These are phyloP conservation scores for Motacilla tschutschensis DNA, from an alignment of 2,113 vertebrate species.

Conservation along the genomic window DNA sequence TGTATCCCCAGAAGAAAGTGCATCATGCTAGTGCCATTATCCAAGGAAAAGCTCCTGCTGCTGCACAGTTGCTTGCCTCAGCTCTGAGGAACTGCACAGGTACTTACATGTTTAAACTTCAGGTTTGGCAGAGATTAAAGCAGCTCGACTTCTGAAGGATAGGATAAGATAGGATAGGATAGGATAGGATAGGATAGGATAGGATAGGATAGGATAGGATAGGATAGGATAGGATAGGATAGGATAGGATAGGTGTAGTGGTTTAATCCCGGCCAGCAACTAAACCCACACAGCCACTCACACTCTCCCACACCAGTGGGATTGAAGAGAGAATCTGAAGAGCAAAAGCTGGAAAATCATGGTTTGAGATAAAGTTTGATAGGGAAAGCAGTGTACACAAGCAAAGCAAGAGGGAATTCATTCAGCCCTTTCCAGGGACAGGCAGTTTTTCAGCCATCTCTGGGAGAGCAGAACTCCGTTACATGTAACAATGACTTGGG, in stretches of 20 bases:
- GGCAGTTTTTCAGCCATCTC: background rate
- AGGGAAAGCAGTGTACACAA: background rate
- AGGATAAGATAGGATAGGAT: background rate
- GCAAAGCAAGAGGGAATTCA: background rate
- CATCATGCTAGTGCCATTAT: background rate
- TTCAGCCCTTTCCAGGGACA: background rate
- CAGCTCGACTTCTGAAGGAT: rapidly evolving
- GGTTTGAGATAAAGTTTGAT: background rate
- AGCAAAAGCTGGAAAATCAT: background rate
- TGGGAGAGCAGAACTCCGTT: background rate
- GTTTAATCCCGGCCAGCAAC: background rate
- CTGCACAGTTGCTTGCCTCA: background rate
- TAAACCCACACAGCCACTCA: background rate
- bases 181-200: background rate
- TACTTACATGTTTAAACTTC: background rate
- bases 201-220: background rate
- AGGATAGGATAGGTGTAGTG: background rate
- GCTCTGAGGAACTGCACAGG: background rate
- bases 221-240: background rate
- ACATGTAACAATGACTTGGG: background rate
- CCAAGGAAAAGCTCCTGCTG: background rate
- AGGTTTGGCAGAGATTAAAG: background rate
- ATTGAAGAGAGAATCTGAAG: rapidly evolving
- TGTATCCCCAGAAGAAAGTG: background rate
- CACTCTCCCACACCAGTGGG: background rate